Percentiles rank a stretch among this genome's conserved stretches.
phyloP scores from a whole-genome alignment of 1,140 invertebrate species.

The Helicoverpa zea region DNA sequence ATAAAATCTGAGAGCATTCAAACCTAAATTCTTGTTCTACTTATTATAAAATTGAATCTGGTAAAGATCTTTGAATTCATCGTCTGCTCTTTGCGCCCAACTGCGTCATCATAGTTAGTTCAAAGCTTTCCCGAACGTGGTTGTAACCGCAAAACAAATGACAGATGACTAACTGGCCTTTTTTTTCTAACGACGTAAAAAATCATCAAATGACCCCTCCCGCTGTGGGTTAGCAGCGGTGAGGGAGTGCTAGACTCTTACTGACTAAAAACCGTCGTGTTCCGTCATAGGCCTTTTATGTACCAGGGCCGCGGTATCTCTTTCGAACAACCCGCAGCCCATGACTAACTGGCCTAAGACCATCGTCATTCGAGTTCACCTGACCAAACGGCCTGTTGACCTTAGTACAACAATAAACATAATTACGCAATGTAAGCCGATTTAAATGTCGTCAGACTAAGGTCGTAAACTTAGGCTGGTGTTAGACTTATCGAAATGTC shows the following conservation, averaged over 20 bases:
- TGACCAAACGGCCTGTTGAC: background rate
- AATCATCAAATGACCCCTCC: no score
- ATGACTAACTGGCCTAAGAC: background rate
- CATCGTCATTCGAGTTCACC: background rate
- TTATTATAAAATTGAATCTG: no score
- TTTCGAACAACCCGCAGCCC: no score
- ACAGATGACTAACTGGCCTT: background rate
- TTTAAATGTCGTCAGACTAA: slow-evolving; percentile 6
- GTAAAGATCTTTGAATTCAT: no score
- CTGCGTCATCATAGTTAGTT: slow-evolving; percentile 4
- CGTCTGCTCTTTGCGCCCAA: background rate
- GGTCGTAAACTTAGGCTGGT: background rate
- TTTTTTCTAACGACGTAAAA: no score
- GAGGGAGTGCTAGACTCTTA: no score
- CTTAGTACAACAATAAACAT: slow-evolving; percentile 4
- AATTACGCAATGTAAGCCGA: background rate
- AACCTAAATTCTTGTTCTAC: no score
- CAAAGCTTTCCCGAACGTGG: background rate
- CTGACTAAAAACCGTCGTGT: no score
- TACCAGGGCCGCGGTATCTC: no score
- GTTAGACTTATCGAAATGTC: background rate
- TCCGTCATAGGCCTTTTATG: no score
- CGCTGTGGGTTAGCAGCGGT: no score
- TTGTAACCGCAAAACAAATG: background rate
- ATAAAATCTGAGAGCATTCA: no score